Conservation (phyloP, 2,113 vertebrate genomes). For the Burhinus bistriatus region DNA sequence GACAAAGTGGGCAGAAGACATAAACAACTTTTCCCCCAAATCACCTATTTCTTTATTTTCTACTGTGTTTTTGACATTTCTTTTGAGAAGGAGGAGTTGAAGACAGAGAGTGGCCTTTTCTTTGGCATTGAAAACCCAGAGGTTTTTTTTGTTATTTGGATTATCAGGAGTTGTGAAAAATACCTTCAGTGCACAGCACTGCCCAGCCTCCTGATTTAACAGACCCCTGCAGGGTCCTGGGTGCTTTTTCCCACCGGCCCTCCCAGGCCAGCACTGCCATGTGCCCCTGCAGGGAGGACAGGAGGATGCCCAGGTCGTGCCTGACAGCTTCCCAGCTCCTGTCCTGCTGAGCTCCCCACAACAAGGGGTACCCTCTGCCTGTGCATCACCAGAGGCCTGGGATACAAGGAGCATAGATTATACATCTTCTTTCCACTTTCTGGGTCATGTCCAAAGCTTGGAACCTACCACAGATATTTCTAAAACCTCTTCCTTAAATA, state of each 20-base stretch:
- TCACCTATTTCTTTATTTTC: background rate
- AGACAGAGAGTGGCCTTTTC: background rate
- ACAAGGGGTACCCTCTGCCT: background rate
- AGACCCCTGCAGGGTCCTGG: fast-evolving
- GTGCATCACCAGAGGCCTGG: fast-evolving
- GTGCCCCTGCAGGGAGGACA: background rate
- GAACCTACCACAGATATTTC: background rate
- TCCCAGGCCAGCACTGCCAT: fast-evolving
- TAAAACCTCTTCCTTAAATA: background rate
- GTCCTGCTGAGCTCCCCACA: fast-evolving
- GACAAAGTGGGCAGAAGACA: background rate
- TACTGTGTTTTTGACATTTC: background rate
- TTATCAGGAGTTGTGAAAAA: background rate
- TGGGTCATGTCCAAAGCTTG: background rate
- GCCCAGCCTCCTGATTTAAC: fast-evolving
- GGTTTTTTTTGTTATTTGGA: fast-evolving
- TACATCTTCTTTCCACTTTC: background rate
- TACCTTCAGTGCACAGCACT: background rate
- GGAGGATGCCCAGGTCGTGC: background rate
- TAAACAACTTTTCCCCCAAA: background rate
- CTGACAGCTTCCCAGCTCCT: fast-evolving
- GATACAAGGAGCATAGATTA: fast-evolving
- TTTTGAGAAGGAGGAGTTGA: fast-evolving
- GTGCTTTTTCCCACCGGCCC: fast-evolving
- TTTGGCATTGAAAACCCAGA: background rate